Evolutionary conservation across 2,888 invertebrate species (phyloP), one percentile per base, ranked within the genome.

Genomic region (Capitulum mitella): DNA sequence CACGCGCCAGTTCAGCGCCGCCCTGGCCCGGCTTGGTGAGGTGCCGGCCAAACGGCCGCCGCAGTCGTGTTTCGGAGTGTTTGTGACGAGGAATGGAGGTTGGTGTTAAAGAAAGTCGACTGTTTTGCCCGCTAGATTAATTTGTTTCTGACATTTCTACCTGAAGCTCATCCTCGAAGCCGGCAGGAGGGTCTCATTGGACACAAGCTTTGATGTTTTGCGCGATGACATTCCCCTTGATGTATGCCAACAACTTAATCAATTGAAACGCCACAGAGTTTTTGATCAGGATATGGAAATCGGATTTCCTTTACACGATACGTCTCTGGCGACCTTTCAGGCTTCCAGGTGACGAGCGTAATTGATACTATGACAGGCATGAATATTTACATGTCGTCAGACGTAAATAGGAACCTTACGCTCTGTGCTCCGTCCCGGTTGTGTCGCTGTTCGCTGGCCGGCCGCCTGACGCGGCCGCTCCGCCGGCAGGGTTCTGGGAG

Each of bases 11-110:
- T 58, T 58, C 58, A 58, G 58, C 58, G n/a, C 58, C 58, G 29
- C n/a, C n/a, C 58, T 58, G n/a, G 29, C 58, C n/a, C n/a, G n/a
- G 58, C 58, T 58, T 29, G 58, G 58, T 58, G 58, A 58, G 58
- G 3, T 8, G 51, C 19, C 19, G 51, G 12, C 19, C n/a, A n/a
- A 16, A 3, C 22, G 51, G 22, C 22, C 3, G 16, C 12, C 8
- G 51, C 12, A 19, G 19, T 51, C 16, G 19, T 22, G 51, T 3
- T 22, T n/a, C n/a, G n/a, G 51, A 3, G 12, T 51, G 19, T 19
- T 19, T 3, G 22, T 19, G 3, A 3, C 22, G 51, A 8, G 12
- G 8, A 51, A 3, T 19, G 3, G 19, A 19, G 3, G 19, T 3
- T 8, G 16, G 51, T 16, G 12, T 16, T 14, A 3, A 51, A 22